Evolutionary conservation across 2,888 invertebrate genomes (phyloP).

Genomic region (Drosophila austrosaltans): DNA sequence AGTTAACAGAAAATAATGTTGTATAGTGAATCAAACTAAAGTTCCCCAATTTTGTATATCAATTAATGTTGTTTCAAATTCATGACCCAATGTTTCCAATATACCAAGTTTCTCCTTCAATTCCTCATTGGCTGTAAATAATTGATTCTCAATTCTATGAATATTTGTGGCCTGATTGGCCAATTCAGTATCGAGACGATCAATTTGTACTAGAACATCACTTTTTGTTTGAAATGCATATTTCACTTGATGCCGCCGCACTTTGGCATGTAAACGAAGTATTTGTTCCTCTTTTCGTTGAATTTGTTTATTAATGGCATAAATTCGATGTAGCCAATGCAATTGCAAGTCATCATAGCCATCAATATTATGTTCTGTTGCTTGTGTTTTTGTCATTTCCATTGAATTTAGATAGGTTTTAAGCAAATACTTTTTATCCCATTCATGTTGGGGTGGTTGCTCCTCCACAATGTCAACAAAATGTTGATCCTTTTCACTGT

Average conservation of each 20-base stretch:
- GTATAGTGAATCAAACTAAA: neutral
- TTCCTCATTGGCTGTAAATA: conserved; percentile 85
- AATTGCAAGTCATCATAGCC: conserved; percentile 84
- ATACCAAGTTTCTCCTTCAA: conserved; percentile 85
- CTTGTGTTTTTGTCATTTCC: conserved; percentile 76
- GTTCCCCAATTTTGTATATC: conserved; percentile 22
- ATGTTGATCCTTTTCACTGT: conserved; percentile 89
- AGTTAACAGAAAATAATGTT: neutral
- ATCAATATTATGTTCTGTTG: conserved; percentile 17
- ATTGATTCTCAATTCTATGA: conserved; percentile 84
- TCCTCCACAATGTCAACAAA: conserved; percentile 91
- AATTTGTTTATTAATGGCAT: conserved; percentile 89
- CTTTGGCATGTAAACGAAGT: conserved; percentile 87
- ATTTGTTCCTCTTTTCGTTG: conserved; percentile 90
- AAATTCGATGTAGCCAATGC: conserved; percentile 89
- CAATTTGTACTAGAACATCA: conserved; percentile 77
- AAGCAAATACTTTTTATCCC: conserved; percentile 91
- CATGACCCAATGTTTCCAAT: conserved; percentile 85
- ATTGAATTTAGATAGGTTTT: conserved; percentile 89
- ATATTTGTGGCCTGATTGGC: conserved; percentile 85
- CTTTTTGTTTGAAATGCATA: conserved; percentile 75
- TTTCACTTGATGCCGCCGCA: conserved; percentile 85
- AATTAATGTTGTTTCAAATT: conserved; percentile 77
- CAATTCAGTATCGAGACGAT: conserved; percentile 85
- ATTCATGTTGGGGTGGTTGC: conserved; percentile 87